These are phyloP conservation scores for Nothoprocta perdicaria DNA, from an alignment of 2,113 vertebrate genomes.

Conservation along the genomic window DNA sequence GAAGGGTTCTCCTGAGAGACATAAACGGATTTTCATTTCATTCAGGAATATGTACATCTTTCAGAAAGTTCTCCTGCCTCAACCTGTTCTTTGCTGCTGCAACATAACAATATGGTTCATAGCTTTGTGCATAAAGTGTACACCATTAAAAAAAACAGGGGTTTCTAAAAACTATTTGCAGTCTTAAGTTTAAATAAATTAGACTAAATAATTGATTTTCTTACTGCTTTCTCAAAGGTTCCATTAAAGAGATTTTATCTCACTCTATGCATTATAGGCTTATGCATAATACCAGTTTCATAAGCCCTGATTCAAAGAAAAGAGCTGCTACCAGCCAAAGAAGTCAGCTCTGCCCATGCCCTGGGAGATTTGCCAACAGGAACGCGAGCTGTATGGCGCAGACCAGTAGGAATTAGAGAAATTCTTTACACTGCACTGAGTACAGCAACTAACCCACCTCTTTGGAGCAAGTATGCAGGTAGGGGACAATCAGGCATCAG, in stretches of 20 bases:
- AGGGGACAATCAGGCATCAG: not conserved
- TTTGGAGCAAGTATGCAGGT: not conserved
- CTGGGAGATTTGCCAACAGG: constrained; percentile 26
- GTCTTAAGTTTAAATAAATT: not conserved
- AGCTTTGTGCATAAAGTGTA: not conserved
- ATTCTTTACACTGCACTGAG: not conserved
- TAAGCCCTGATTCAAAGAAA: constrained; percentile 3
- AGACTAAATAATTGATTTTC: not conserved
- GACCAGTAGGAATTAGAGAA: constrained; percentile 12
- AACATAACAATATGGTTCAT: not conserved
- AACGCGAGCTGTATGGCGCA: constrained; percentile 30
- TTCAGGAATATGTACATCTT: constrained; percentile 16
- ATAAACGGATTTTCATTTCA: constrained; percentile 39
- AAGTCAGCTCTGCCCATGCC: not conserved
- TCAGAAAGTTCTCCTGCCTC: constrained; percentile 5
- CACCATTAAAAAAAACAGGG: not conserved
- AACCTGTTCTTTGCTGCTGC: not conserved
- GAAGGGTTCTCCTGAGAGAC: constrained; percentile 9
- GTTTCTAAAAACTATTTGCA: constrained; percentile 10
- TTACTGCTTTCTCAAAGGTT: not conserved
- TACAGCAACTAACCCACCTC: not conserved
- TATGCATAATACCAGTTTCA: not conserved
- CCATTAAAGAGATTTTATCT: not conserved
- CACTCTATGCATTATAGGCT: not conserved
- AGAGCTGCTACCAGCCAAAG: not conserved